Evolutionary conservation across 2,797 vertebrate genomes (phyloP), one percentile per base, ranked within the genome.

Genomic region (Bradypodion ventrale): DNA sequence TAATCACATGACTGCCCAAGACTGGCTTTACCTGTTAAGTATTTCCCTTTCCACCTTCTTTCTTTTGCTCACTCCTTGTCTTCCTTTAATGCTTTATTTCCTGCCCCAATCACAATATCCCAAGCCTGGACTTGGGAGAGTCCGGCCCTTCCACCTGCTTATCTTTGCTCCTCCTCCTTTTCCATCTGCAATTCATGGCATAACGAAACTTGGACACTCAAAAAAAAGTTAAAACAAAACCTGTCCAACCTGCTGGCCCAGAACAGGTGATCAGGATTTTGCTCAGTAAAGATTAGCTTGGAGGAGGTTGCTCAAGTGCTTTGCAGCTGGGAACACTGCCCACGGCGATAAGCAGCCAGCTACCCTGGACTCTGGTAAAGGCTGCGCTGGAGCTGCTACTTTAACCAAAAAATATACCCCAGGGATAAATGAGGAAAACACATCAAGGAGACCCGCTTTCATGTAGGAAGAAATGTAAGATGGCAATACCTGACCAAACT

Each of bases 111-210:
- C 85, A 4, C 87, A 0, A 4, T 79, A 76, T 2, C 59, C 85
- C 89, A 83, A 78, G 74, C 81, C 80, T 2, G 25, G 83, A 49
- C 84, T 83, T 83, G 85, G 88, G 86, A 72, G 37, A 85, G 87
- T 35, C 32, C 0, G 46, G 68, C 44, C 81, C 63, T 87, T 82
- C 89, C 87, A 89, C 90, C 87, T 84, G 78, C 37, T 80, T 89
- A 86, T 87, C 0, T 0, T 83, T 66, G 92, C 92, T 87, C 94
- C 91, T 81, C 92, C 93, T 89, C 85, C 75, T 0, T 37, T 86
- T 86, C 75, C 82, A 92, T 91, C 91, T 90, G 89, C 82, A 85
- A 83, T n/a, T 78, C 62, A 85, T 1, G 0, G 23, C 25, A 44
- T 13, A 1, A 7, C 7, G 25, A 62, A 70, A 10, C 78, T 8